Conservation (phyloP, 2,797 vertebrate genomes). For the Rhyacichthys aspro region DNA sequence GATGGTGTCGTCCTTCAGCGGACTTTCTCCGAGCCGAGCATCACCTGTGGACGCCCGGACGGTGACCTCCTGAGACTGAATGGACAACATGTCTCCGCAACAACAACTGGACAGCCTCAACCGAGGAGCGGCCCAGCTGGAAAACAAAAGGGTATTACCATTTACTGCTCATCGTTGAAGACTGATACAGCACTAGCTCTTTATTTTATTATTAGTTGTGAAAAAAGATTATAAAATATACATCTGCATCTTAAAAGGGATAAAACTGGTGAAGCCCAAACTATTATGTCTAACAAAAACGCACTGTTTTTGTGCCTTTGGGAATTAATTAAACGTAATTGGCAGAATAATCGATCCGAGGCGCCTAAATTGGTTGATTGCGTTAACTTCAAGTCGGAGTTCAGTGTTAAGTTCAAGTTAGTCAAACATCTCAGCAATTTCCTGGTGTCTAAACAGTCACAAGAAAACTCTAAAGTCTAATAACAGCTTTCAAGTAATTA, state of each 20-base stretch:
- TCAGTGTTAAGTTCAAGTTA: slow-evolving; percentile 13
- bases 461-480: neutral
- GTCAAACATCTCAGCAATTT: neutral
- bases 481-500: neutral
- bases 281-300: neutral
- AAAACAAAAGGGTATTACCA: slow-evolving; percentile 46
- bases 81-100: slow-evolving; percentile 76
- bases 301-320: neutral
- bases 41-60: slow-evolving; percentile 39
- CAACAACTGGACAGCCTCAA: slow-evolving; percentile 57
- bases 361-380: neutral
- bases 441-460: too few relatives aligned
- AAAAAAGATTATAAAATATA: too few relatives aligned
- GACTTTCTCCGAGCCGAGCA: slow-evolving; percentile 28
- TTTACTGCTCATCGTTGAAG: neutral
- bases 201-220: too few relatives aligned
- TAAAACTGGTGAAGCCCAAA: too few relatives aligned
- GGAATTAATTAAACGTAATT: neutral
- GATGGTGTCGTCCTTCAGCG: slow-evolving; percentile 35
- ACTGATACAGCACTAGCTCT: too few relatives aligned
- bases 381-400: neutral
- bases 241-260: too few relatives aligned
- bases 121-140: slow-evolving; percentile 41
- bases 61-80: slow-evolving; percentile 57
- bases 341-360: neutral